Percentiles rank a stretch among this genome's conserved stretches.
phyloP scores from a whole-genome alignment of 2,888 invertebrate species.

The Andrena trimmerana region DNA sequence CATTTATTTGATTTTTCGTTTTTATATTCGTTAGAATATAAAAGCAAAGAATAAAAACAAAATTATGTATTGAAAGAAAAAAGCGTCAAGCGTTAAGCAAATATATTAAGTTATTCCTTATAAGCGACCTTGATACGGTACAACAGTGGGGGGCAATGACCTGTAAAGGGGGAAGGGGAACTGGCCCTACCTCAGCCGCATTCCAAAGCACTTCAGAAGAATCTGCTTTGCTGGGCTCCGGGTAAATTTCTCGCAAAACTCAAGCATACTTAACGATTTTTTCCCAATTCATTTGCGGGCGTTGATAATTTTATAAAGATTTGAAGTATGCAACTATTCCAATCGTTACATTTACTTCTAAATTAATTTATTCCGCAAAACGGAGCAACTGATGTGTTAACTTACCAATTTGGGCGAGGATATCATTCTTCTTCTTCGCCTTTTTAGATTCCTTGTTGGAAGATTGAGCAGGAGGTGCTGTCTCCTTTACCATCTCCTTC shows the following conservation, averaged over 20 bases:
- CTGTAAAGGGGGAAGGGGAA: slow-evolving; percentile 67
- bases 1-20: not conserved
- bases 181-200: slow-evolving; percentile 74
- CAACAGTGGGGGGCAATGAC: slow-evolving; percentile 70
- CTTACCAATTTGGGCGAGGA: slow-evolving; percentile 87
- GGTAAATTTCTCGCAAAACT: slow-evolving; percentile 54
- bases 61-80: slow-evolving; percentile 1
- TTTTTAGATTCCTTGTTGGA: slow-evolving; percentile 83
- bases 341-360: too few relatives aligned
- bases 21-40: not conserved
- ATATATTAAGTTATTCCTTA: slow-evolving; percentile 34
- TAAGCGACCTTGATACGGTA: slow-evolving; percentile 62
- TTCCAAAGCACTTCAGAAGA: slow-evolving; percentile 72
- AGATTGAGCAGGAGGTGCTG: slow-evolving; percentile 58
- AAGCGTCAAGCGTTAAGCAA: not conserved
- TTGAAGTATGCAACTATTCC: not conserved
- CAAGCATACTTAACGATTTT: slow-evolving; percentile 28
- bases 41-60: not conserved
- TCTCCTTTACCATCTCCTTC: slow-evolving; percentile 73
- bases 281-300: not conserved
- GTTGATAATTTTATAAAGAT: not conserved
- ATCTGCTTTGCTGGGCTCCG: slow-evolving; percentile 65
- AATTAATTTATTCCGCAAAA: not conserved
- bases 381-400: slow-evolving; percentile 10
- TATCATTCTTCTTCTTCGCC: slow-evolving; percentile 88